Conservation (phyloP, 1,140 invertebrate species). For the Penaeus indicus region DNA sequence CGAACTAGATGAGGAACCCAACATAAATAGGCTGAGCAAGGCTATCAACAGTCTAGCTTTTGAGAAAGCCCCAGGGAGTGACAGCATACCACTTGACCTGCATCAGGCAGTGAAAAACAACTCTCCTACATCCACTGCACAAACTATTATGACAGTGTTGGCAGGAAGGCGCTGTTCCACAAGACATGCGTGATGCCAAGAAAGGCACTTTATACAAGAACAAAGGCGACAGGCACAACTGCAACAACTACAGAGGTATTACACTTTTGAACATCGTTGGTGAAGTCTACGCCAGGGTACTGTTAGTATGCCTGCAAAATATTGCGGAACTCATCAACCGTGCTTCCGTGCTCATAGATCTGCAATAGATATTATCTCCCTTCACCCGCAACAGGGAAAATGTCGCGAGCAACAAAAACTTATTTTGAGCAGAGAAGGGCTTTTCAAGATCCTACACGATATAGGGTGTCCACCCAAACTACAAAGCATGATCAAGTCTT, state of each 20-base stretch:
- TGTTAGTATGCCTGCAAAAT: not conserved
- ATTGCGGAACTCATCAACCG: not conserved
- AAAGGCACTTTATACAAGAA: not conserved
- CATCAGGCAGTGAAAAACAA: not conserved
- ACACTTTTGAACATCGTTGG: too few relatives aligned
- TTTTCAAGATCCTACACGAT: not conserved
- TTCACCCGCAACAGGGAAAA: not conserved
- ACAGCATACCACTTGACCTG: conserved; percentile 3
- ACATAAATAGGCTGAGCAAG: too few relatives aligned
- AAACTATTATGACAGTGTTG: not conserved
- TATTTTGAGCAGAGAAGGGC: not conserved
- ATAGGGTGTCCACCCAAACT: not conserved
- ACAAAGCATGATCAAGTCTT: too few relatives aligned
- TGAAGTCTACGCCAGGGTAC: not conserved
- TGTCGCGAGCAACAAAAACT: not conserved
- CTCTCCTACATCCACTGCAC: not conserved
- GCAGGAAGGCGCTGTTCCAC: not conserved
- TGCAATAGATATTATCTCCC: not conserved
- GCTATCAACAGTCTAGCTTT: not conserved
- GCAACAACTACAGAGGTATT: conserved; percentile 5
- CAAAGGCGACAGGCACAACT: not conserved
- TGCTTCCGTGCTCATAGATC: not conserved
- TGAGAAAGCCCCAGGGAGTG: not conserved
- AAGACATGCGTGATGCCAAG: not conserved
- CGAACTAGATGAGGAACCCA: too few relatives aligned